Percentiles rank a stretch among this genome's conserved stretches.
These are phyloP conservation scores for Phaethornis superciliosus DNA, from an alignment of 2,113 vertebrate species.

Conservation along the genomic window DNA sequence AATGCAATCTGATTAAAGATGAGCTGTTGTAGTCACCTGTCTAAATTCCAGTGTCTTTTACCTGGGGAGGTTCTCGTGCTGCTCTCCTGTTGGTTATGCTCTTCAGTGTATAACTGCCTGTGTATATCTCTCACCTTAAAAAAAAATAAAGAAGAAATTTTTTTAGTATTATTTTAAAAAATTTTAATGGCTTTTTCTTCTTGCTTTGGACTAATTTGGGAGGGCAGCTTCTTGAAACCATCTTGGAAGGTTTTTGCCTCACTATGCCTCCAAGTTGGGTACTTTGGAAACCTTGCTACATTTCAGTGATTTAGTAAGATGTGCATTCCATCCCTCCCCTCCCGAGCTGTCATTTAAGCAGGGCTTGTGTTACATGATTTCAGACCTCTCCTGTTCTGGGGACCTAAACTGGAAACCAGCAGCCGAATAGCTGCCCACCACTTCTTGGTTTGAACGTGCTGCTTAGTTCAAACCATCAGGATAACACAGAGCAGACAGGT, in stretches of 20 bases:
- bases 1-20: neutral
- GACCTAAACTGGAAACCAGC: neutral
- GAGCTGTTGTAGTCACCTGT: neutral
- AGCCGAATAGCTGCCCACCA: neutral
- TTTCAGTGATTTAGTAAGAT: neutral
- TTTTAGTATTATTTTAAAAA: neutral
- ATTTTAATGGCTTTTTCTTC: neutral
- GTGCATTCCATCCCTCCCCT: neutral
- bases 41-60: neutral
- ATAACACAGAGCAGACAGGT: rapidly evolving
- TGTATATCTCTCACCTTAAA: neutral
- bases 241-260: neutral
- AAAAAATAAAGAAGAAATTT: neutral
- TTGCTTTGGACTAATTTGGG: neutral
- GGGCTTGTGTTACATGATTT: neutral
- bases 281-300: neutral
- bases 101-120: neutral
- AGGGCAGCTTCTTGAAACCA: neutral
- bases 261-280: neutral
- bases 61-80: neutral
- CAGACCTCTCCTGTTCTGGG: neutral
- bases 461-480: neutral
- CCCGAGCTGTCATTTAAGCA: neutral
- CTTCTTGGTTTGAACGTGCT: neutral
- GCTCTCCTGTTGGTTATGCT: neutral